Percentiles rank a stretch among this genome's conserved stretches.
Evolutionary conservation across 2,113 vertebrate species (phyloP).

Genomic region (Anguilla japonica): DNA sequence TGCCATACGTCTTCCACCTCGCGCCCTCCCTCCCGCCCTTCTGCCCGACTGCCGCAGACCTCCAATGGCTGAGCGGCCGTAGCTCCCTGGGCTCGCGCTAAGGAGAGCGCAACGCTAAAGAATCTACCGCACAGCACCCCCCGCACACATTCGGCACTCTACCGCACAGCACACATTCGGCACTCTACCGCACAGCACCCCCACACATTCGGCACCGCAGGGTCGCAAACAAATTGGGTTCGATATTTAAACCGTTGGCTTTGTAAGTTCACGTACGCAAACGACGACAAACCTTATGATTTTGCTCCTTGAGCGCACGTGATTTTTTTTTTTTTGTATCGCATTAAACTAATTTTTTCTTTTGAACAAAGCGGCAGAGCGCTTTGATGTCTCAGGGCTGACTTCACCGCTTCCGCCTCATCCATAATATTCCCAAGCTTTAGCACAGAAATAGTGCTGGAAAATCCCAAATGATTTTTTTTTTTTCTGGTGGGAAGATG

Average conservation of each 20-base stretch:
- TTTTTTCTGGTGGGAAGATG: neutral
- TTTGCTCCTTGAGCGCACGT: too few relatives aligned
- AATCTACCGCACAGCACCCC: neutral
- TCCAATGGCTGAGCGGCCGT: neutral
- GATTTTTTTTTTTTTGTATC: neutral
- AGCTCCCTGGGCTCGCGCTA: neutral
- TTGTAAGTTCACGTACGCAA: neutral
- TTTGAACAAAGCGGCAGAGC: neutral
- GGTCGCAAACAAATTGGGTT: neutral
- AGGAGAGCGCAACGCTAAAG: neutral
- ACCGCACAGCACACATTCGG: neutral
- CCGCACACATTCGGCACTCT: neutral
- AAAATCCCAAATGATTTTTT: neutral
- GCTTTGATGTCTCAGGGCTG: neutral
- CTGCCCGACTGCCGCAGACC: neutral
- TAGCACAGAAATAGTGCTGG: neutral
- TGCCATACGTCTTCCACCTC: neutral
- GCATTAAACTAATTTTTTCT: neutral
- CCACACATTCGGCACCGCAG: neutral
- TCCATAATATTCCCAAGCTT: neutral
- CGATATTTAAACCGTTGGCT: neutral
- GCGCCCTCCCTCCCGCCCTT: neutral
- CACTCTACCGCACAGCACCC: neutral
- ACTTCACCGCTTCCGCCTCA: neutral
- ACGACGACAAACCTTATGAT: too few relatives aligned